Evolutionary conservation across 2,888 invertebrate species (phyloP).

Genomic region (Aquatica leii): DNA sequence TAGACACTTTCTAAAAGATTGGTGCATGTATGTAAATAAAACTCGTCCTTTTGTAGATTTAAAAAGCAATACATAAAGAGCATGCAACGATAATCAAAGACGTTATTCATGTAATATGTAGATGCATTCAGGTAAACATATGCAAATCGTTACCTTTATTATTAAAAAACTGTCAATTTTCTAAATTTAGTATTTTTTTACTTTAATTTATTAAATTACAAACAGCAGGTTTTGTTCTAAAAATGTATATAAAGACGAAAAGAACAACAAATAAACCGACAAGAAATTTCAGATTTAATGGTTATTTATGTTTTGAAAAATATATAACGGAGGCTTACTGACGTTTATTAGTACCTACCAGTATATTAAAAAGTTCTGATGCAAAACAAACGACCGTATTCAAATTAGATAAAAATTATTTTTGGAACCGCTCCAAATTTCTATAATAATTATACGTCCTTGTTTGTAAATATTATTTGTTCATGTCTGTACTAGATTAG

Average conservation of each 20-base stretch:
- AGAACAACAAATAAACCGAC: neutral
- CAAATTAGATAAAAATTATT: neutral
- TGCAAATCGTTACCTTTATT: neutral
- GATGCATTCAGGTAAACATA: neutral
- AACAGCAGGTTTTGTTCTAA: neutral
- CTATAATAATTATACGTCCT: too few species aligned
- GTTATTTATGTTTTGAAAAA: too few species aligned
- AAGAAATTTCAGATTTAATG: neutral
- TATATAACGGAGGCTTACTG: neutral
- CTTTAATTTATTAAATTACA: slow-evolving; percentile 4
- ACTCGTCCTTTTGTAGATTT: neutral
- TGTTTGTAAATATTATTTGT: too few species aligned
- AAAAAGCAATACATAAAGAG: slow-evolving; percentile 2
- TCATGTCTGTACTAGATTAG: too few species aligned
- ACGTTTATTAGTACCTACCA: slow-evolving; percentile 1
- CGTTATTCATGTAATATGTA: neutral
- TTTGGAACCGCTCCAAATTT: slow-evolving; percentile 1
- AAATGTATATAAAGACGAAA: neutral
- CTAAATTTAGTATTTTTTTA: neutral
- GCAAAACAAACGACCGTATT: neutral
- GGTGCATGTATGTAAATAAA: slow-evolving; percentile 1
- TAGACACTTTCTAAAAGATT: slow-evolving; percentile 1
- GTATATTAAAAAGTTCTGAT: neutral
- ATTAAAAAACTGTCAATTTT: neutral
- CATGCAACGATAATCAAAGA: neutral